These are phyloP conservation scores for Chiropotes sagulatus DNA, from an alignment of 2,797 vertebrate genomes.

Conservation along the genomic window DNA sequence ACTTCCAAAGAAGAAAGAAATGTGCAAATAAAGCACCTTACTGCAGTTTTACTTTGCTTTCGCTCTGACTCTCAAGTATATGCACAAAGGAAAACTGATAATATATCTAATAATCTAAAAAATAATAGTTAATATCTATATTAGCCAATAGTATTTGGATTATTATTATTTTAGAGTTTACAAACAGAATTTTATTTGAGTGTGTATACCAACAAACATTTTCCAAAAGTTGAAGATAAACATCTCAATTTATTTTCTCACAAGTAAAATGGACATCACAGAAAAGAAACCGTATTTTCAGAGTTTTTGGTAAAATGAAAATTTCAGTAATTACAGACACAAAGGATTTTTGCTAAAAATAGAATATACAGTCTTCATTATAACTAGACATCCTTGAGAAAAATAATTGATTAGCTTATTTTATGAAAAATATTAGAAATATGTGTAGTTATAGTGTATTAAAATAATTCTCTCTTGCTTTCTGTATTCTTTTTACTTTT, in stretches of 20 bases:
- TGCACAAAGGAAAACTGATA: neutral
- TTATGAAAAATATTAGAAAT: slow-evolving; percentile 35
- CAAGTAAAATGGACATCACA: neutral
- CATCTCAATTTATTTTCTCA: neutral
- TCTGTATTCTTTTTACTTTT: slow-evolving; percentile 26
- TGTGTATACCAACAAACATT: slow-evolving; percentile 43
- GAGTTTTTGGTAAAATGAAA: neutral
- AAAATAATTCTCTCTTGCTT: neutral
- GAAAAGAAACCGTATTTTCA: neutral
- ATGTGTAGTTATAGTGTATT: neutral
- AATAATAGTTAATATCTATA: neutral
- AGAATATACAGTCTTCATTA: slow-evolving; percentile 15
- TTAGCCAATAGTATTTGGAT: no score
- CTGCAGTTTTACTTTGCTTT: neutral
- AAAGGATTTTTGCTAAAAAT: slow-evolving; percentile 29
- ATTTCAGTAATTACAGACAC: slow-evolving; percentile 37
- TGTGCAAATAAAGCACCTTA: neutral
- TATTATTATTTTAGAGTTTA: neutral
- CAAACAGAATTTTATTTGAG: slow-evolving; percentile 70
- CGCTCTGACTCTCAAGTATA: neutral
- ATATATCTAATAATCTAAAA: neutral
- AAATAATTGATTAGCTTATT: neutral
- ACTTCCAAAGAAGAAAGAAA: neutral
- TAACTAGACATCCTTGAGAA: slow-evolving; percentile 24
- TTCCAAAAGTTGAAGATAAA: slow-evolving; percentile 59